Base-by-base conservation (phyloP, 2,113 vertebrate genomes). In the Platichthys flesus region DNA sequence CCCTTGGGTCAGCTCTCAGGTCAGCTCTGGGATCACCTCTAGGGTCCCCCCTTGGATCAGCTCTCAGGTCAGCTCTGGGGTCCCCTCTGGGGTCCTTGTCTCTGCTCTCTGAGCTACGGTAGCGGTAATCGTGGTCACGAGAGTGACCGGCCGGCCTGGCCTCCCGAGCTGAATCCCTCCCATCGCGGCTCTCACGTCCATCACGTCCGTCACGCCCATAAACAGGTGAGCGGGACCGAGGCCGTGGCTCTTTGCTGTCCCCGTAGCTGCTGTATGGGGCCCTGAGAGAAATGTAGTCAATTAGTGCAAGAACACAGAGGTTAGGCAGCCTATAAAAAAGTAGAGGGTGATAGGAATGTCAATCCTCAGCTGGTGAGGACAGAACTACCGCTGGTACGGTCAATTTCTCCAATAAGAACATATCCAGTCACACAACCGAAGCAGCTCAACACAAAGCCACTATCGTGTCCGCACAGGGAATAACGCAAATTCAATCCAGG, bases 101-200 rank as follows among this genome's bases (percentile, higher is more conserved):
- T 58, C 94, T 79, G 76, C 79, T 84, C 45, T 96, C 95, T 0
- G 92, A 76, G 55, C 83, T 37, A 47, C 94, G 93, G 85, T 95
- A 96, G 9, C 95, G 90, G 55, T 95, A 95, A 3, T 95, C 94
- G 2, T 90, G 87, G 40, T 93, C 96, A 31, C 96, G 92, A 31
- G 95, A 92, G 62, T 96, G 95, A 51, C 94, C 90, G 1, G 90
- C 57, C 8, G 71, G 63, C 58, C 92, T 21, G 52, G 78, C 69
- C 52, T 96, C 96, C 60, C 96, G 89, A 37, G 51, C 58, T 0
- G 82, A 49, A 23, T 96, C 96, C 57, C 87, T 87, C 51, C 52
- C 87, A 82, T 97, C 96, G 5, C 96, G 67, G 20, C 71, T 1
- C 1, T 84, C 82, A 0, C 85, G 85, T 15, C 89, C 65, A 0